These are phyloP conservation scores for Scaptomyza parva DNA, from an alignment of 2,888 invertebrate species.

Conservation along the genomic window DNA sequence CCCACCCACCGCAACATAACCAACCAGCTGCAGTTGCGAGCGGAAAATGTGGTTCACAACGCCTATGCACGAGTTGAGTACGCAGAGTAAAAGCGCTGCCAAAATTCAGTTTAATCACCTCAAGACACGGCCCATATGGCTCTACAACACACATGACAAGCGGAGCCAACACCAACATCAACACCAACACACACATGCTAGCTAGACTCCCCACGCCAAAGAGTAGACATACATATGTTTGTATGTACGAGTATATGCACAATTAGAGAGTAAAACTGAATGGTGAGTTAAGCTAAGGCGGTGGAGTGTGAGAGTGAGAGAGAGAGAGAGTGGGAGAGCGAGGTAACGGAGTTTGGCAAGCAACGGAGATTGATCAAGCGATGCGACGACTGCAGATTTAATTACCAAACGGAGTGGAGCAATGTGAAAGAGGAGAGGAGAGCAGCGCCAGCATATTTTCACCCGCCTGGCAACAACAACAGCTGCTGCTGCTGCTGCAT, in stretches of 20 bases:
- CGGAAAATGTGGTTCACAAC: slow-evolving; percentile 51
- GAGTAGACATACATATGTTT: slow-evolving; percentile 17
- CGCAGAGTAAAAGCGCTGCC: slow-evolving; percentile 65
- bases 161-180: slow-evolving; percentile 53
- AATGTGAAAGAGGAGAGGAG: slow-evolving; percentile 4
- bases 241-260: slow-evolving; percentile 8
- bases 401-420: slow-evolving; percentile 47
- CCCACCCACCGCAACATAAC: slow-evolving; percentile 26
- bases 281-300: slow-evolving; percentile 19
- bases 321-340: not conserved
- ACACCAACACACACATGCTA: not conserved
- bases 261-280: slow-evolving; percentile 31
- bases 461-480: slow-evolving; percentile 67
- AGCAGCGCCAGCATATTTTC: slow-evolving; percentile 60
- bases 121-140: slow-evolving; percentile 59
- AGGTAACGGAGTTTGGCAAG: slow-evolving; percentile 1
- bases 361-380: slow-evolving; percentile 60
- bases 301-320: slow-evolving; percentile 13
- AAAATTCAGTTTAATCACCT: slow-evolving; percentile 79
- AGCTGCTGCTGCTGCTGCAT: slow-evolving; percentile 36
- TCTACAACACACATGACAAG: slow-evolving; percentile 47
- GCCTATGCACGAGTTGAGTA: slow-evolving; percentile 28
- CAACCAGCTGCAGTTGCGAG: slow-evolving; percentile 40
- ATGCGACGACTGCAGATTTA: slow-evolving; percentile 71
- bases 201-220: slow-evolving; percentile 49